These are phyloP conservation scores for Eilema sororculum DNA, from an alignment of 2,888 invertebrate genomes.

Conservation along the genomic window DNA sequence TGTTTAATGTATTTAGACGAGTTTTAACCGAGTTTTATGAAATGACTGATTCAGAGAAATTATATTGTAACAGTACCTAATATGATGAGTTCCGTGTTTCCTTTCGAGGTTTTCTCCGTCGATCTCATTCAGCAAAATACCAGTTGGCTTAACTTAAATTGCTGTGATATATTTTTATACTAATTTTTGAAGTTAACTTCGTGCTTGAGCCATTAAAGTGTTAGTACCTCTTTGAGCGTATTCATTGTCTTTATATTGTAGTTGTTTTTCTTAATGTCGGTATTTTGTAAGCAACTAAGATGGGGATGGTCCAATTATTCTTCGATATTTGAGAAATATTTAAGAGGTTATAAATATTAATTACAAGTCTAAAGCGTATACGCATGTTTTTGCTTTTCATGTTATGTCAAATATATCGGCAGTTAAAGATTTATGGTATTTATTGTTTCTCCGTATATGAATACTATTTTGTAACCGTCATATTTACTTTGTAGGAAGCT, in stretches of 20 bases:
- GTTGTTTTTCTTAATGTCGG: slow-evolving; percentile 63
- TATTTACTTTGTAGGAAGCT: slow-evolving; percentile 28
- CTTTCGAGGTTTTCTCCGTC: slow-evolving; percentile 57
- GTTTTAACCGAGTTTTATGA: slow-evolving; percentile 49
- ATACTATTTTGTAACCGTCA: slow-evolving; percentile 37
- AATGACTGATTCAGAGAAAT: slow-evolving; percentile 63
- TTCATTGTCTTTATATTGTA: slow-evolving; percentile 67
- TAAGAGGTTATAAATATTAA: slow-evolving; percentile 25
- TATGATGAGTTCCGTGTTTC: slow-evolving; percentile 53
- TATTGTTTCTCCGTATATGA: slow-evolving; percentile 37
- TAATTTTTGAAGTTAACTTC: slow-evolving; percentile 71
- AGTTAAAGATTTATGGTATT: slow-evolving; percentile 24
- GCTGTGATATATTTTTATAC: slow-evolving; percentile 86
- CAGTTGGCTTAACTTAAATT: slow-evolving; percentile 79
- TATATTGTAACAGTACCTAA: slow-evolving; percentile 54
- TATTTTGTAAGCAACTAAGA: slow-evolving; percentile 62
- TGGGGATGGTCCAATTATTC: slow-evolving; percentile 72
- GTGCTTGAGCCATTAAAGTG: slow-evolving; percentile 66
- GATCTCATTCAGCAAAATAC: slow-evolving; percentile 55
- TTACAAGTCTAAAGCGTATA: slow-evolving; percentile 29
- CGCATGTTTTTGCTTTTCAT: slow-evolving; percentile 29
- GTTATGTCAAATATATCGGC: slow-evolving; percentile 33
- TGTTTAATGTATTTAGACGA: slow-evolving; percentile 48
- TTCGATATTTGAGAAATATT: slow-evolving; percentile 31
- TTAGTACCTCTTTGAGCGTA: slow-evolving; percentile 63